Conservation (phyloP, 37 sponge, comb jelly and placozoan genomes). For the Beroe forskalii region DNA sequence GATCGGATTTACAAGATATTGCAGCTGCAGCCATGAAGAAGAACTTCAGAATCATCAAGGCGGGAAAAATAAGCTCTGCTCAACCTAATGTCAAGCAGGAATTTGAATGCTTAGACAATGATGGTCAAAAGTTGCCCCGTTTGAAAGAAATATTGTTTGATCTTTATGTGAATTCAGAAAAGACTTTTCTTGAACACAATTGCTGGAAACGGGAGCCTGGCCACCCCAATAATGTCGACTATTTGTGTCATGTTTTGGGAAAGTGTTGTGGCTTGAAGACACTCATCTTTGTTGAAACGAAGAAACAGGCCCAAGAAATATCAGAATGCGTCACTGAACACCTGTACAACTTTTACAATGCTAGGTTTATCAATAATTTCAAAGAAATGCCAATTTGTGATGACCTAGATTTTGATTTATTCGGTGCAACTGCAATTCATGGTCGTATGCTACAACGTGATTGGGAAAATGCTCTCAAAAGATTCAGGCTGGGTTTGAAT, state of each 20-base stretch:
- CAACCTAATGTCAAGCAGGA: not conserved
- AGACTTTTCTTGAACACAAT: not conserved
- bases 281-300: constrained; percentile 20
- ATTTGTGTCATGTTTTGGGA: not conserved
- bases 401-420: too few species aligned
- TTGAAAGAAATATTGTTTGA: constrained; percentile 14
- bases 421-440: not conserved
- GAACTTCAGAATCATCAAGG: not conserved
- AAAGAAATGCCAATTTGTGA: too few species aligned
- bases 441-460: constrained; percentile 79
- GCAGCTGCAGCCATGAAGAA: constrained; percentile 2
- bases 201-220: not conserved
- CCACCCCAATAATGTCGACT: not conserved
- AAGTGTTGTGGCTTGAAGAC: not conserved
- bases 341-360: constrained; percentile 4
- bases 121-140: not conserved
- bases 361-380: not conserved
- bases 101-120: not conserved
- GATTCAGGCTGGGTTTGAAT: constrained; percentile 77
- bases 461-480: constrained; percentile 82
- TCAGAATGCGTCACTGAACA: not conserved
- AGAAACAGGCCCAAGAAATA: not conserved
- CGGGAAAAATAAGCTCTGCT: constrained; percentile 7
- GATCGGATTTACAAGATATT: not conserved
- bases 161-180: not conserved